These are phyloP conservation scores for Amphipyra berbera DNA, from an alignment of 2,888 invertebrate genomes.

Conservation along the genomic window DNA sequence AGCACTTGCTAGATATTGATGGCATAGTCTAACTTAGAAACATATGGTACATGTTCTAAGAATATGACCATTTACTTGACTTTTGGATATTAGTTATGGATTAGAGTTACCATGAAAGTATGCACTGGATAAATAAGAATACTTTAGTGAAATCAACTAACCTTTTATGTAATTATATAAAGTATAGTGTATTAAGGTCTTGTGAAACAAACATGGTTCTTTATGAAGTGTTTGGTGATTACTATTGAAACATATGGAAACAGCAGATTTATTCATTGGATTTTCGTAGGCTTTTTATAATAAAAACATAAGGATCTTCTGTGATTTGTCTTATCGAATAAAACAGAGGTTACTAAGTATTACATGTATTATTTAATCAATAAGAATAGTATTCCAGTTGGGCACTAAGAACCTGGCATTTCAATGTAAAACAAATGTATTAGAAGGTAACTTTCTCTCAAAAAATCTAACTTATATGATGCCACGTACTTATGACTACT, in stretches of 20 bases:
- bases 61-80: background rate
- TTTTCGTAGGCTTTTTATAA: background rate
- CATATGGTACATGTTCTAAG: slow-evolving; percentile 8
- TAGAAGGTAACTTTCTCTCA: slow-evolving; percentile 70
- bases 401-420: background rate
- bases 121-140: background rate
- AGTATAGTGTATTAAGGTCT: too few relatives aligned
- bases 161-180: too few relatives aligned
- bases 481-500: slow-evolving; percentile 82
- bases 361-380: slow-evolving; percentile 5
- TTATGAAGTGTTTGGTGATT: too few relatives aligned
- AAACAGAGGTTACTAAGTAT: slow-evolving; percentile 26
- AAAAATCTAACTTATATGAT: slow-evolving; percentile 67
- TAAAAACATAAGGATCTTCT: background rate
- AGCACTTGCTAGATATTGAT: background rate
- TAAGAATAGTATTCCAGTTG: background rate
- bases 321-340: slow-evolving; percentile 7
- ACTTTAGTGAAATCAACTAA: background rate
- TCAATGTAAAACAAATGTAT: background rate
- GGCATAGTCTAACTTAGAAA: background rate
- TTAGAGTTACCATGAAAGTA: background rate
- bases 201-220: too few relatives aligned
- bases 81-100: background rate
- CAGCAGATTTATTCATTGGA: too few relatives aligned
- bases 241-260: background rate